A percentile compares a stretch with the other conserved stretches of the same genome.
phyloP scores from a whole-genome alignment of 1,140 invertebrate species.

The Colletes latitarsis region DNA sequence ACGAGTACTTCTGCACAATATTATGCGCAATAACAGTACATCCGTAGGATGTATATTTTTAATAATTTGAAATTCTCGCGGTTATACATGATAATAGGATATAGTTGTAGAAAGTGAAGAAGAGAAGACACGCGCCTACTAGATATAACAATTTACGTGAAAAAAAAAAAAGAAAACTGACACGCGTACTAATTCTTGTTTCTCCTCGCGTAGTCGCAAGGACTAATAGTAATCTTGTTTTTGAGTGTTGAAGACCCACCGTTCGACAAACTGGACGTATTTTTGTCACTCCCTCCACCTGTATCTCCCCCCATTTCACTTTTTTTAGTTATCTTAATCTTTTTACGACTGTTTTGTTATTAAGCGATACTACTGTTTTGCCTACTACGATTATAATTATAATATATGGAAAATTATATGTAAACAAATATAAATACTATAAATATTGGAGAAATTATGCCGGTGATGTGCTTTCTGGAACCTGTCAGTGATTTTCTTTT shows the following conservation, averaged over 20 bases:
- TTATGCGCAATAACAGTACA: constrained; percentile 66
- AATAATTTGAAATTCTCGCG: constrained; percentile 60
- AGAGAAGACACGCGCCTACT: constrained; percentile 28
- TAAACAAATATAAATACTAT: constrained; percentile 71
- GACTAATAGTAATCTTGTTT: constrained; percentile 69
- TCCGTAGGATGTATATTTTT: constrained; percentile 63
- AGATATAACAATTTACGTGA: constrained; percentile 38
- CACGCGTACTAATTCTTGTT: constrained; percentile 15
- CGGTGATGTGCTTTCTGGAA: neutral
- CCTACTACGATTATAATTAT: constrained; percentile 67
- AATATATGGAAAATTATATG: constrained; percentile 70
- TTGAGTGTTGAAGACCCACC: constrained; percentile 58
- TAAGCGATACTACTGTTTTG: constrained; percentile 67
- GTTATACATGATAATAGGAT: constrained; percentile 34
- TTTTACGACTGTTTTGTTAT: constrained; percentile 58
- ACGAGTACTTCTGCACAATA: constrained; percentile 71
- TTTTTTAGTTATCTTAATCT: constrained; percentile 17
- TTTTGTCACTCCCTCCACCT: constrained; percentile 8
- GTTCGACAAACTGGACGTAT: constrained; percentile 47
- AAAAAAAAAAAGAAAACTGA: neutral
- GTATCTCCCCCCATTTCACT: constrained; percentile 26
- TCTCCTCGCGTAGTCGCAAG: constrained; percentile 22
- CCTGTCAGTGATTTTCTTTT: neutral
- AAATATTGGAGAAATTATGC: constrained; percentile 57
- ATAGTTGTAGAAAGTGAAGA: constrained; percentile 21